Evolutionary conservation across 1,140 invertebrate species (phyloP).

Genomic region (Tetragonula clypearis): DNA sequence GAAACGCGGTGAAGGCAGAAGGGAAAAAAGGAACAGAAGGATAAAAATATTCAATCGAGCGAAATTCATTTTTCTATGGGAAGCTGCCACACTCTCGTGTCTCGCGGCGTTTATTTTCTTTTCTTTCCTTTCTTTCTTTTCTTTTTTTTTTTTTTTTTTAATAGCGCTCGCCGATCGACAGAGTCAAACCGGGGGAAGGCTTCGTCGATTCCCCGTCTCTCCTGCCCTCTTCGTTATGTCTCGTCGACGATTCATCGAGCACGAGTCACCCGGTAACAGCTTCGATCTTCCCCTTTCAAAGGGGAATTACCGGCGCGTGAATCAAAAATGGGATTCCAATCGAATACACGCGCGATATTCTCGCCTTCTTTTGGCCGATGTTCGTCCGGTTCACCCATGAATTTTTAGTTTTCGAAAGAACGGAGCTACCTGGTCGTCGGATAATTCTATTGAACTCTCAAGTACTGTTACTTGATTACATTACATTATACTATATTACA

Average conservation of each 20-base stretch:
- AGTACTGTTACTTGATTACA: no score
- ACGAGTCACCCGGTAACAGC: neutral
- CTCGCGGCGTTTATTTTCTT: conserved; percentile 31
- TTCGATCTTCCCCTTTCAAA: neutral
- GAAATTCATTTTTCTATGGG: conserved; percentile 12
- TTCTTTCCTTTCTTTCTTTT: no score
- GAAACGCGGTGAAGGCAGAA: neutral
- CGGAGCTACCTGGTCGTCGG: no score
- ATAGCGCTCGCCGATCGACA: neutral
- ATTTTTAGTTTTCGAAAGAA: neutral
- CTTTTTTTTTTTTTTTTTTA: neutral
- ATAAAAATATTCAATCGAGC: conserved; percentile 20
- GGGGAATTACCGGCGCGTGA: conserved; percentile 19
- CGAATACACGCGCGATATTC: neutral
- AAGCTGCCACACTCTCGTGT: neutral
- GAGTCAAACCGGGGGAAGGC: neutral
- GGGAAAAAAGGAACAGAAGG: neutral
- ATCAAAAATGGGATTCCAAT: conserved; percentile 38
- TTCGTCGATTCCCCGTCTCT: conserved; percentile 34
- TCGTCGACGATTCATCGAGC: neutral
- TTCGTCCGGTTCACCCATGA: neutral
- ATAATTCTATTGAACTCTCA: neutral
- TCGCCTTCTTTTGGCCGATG: neutral
- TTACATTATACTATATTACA: no score
- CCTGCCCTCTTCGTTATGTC: conserved; percentile 12